Evolutionary conservation across 2,113 vertebrate genomes (phyloP), one percentile per base, ranked within the genome.

Genomic region (Calidris pugnax): DNA sequence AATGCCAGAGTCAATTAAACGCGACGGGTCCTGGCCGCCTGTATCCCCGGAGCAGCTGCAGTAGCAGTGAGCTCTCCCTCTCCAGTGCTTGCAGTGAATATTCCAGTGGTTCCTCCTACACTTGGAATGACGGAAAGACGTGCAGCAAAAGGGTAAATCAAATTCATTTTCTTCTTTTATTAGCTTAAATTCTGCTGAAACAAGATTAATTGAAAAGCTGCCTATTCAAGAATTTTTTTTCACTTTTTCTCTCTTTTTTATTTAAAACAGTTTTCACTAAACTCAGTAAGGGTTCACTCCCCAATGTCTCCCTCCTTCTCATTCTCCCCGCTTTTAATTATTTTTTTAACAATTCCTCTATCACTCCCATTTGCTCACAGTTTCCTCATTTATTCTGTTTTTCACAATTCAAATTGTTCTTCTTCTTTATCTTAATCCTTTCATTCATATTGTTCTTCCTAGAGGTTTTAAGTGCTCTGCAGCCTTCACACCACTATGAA

Each of bases 71-170:
- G 89, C 93, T 99, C 39, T 99, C 99, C 41, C 98, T 99, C 86
- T 99, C 99, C 6, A 99, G 99, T 60, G 98, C 98, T 51, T 99
- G 99, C 98, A 99, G 99, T 15, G 99, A 99, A 96, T 98, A 98
- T 98, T 99, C 99, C 98, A 99, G 99, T 10, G 98, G 99, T 94
- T 99, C 99, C 26, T 99, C 99, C 33, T 98, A 98, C 95, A 99
- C 99, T 14, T 99, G 99, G 98, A 99, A 99, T 53, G 98, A 99
- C 51, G 98, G 98, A 73, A 98, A 98, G 93, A 98, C 98, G 87
- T 97, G 95, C 85, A 98, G 98, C 91, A 98, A 98, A 98, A 98
- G 97, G 98, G 99, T 99, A 98, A 97, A 91, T 50, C 24, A 41
- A 59, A 55, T 91, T 59, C 33, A 73, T 94, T 93, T 90, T 77